Evolutionary conservation across 2,888 invertebrate species (phyloP).

Genomic region (Drosophila pseudotalamancana): DNA sequence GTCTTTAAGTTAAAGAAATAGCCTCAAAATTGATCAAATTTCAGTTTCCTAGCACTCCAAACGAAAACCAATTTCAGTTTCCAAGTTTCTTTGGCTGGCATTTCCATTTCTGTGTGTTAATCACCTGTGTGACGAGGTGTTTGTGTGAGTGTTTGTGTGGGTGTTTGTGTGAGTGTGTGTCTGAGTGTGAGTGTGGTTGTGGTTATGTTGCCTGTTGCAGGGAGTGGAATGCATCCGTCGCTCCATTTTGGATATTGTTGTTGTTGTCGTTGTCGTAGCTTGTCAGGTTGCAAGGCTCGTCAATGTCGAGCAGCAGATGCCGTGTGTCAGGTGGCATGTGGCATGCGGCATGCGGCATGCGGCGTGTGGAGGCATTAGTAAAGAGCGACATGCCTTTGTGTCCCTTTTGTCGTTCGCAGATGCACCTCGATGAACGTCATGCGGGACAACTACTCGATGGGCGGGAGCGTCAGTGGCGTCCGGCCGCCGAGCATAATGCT

Average conservation of each 20-base stretch:
- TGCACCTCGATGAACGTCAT: conserved; percentile 94
- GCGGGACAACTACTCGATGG: conserved; percentile 87
- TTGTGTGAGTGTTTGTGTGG: conserved; percentile 1
- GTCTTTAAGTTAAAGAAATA: neutral
- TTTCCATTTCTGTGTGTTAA: conserved; percentile 13
- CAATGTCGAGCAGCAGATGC: conserved; percentile 29
- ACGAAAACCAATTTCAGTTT: conserved; percentile 25
- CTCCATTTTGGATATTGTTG: conserved; percentile 4
- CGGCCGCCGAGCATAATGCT: conserved; percentile 85
- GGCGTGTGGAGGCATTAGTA: conserved; percentile 19
- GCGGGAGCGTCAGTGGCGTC: conserved; percentile 86
- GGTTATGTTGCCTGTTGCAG: neutral
- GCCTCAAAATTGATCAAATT: conserved; percentile 10
- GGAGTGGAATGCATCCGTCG: conserved; percentile 28
- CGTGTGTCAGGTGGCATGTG: neutral
- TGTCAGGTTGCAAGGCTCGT: conserved; percentile 40
- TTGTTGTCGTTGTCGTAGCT: conserved; percentile 26
- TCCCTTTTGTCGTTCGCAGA: conserved; percentile 82
- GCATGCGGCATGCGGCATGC: neutral
- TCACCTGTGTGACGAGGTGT: conserved; percentile 13
- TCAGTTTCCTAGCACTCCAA: neutral
- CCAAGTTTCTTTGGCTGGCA: neutral
- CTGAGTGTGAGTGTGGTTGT: neutral
- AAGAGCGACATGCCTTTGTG: conserved; percentile 44
- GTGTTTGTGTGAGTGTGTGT: neutral